These are phyloP conservation scores for Conops quadrifasciatus DNA, from an alignment of 2,888 invertebrate species.

Conservation along the genomic window DNA sequence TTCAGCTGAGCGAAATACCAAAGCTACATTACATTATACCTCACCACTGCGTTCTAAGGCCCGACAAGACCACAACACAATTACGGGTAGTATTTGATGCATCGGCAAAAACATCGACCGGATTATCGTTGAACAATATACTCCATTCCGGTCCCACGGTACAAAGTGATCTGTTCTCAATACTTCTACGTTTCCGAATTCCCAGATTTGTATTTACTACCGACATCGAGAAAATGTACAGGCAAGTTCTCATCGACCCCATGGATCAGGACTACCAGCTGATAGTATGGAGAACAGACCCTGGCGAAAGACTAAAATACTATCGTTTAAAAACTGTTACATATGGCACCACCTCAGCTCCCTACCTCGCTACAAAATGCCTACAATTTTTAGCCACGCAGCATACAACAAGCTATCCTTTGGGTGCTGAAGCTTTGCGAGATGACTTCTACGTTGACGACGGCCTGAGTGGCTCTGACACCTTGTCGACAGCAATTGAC, in stretches of 20 bases:
- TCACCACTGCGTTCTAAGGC: conserved; percentile 36
- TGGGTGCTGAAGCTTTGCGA: background rate
- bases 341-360: conserved; percentile 38
- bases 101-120: conserved; percentile 21
- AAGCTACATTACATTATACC: conserved; percentile 31
- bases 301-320: conserved; percentile 30
- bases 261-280: conserved; percentile 44
- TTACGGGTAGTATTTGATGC: conserved; percentile 39
- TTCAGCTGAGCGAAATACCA: background rate
- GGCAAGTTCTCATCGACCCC: conserved; percentile 45
- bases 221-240: conserved; percentile 46
- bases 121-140: conserved; percentile 32
- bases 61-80: conserved; percentile 34
- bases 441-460: conserved; percentile 36
- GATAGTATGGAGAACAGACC: conserved; percentile 42
- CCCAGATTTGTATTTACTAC: conserved; percentile 34
- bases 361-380: conserved; percentile 32
- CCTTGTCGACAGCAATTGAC: conserved; percentile 20
- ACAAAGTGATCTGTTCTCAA: conserved; percentile 40
- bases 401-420: background rate
- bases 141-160: conserved; percentile 26
- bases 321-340: conserved; percentile 41
- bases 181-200: conserved; percentile 36
- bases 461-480: conserved; percentile 36
- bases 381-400: conserved; percentile 7